Evolutionary conservation across 1,140 invertebrate genomes (phyloP), one percentile per base, ranked within the genome.

Genomic region (Halictus rubicundus): DNA sequence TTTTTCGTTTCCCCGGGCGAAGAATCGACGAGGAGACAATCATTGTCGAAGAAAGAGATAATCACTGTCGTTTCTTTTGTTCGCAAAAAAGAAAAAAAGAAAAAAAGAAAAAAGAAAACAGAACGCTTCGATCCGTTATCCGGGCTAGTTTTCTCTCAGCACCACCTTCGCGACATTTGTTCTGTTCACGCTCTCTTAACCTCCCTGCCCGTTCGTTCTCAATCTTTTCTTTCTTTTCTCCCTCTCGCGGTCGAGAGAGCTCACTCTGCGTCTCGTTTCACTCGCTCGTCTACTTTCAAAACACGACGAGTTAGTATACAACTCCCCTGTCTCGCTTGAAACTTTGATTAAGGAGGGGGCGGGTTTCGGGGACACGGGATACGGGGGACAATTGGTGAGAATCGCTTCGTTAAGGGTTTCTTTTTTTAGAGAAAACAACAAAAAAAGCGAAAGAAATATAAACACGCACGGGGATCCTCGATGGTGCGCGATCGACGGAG

Each of bases 111-210:
- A n/a, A n/a, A n/a, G n/a, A n/a, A n/a, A n/a, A n/a, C n/a, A n/a
- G n/a, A n/a, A 46, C 42, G 23, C 27, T 59, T 46, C 42, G 8
- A 42, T 42, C 21, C 7, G 16, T 16, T 71, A 69, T 83, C 42
- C 14, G 2, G 42, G 10, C 32, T 32, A 32, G 42, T 46, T 12
- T 46, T 46, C 78, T 46, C 78, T 85, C 49, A 90, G 86, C 88
- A 92, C 88, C 87, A 91, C 88, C 84, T 90, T 90, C 85, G 87
- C 84, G 60, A 86, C 71, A 49, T 66, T n/a, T 77, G 54, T 39
- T 85, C 25, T 16, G 14, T 19, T 21, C 60, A 21, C n/a, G 37
- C 9, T 16, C 64, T 66, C n/a, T 61, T 46, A 57, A 37, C 27
- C 27, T 52, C 16, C 32, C 9, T n/a, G 0, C 16, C n/a, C 59